These are phyloP conservation scores for Podarcis siculus DNA, from an alignment of 2,797 vertebrate species.

Conservation along the genomic window DNA sequence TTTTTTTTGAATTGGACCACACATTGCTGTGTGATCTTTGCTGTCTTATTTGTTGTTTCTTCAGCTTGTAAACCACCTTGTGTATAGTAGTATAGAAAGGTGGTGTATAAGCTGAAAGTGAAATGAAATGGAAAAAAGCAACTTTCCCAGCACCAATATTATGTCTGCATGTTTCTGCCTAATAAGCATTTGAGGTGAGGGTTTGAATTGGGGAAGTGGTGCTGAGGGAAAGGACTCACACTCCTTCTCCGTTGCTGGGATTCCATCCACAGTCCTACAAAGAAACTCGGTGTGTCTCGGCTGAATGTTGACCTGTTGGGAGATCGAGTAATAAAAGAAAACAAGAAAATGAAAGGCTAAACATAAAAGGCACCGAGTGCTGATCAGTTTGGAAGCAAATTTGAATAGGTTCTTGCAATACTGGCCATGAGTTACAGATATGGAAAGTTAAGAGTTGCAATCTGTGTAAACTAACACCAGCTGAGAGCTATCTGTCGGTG, in stretches of 20 bases:
- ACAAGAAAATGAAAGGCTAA: not conserved
- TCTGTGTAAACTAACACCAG: not conserved
- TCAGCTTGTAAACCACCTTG: too few species aligned
- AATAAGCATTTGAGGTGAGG: not conserved
- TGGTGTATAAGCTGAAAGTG: not conserved
- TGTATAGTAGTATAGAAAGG: too few species aligned
- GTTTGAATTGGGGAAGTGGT: not conserved
- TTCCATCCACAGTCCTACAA: not conserved
- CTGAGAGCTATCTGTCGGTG: constrained; percentile 19
- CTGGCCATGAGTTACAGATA: constrained; percentile 24
- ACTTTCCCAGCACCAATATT: not conserved
- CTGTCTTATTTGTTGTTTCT: too few species aligned
- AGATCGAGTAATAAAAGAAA: not conserved
- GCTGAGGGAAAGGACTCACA: not conserved
- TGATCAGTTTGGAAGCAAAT: not conserved
- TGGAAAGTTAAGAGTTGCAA: constrained; percentile 40
- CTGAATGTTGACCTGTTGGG: too few species aligned
- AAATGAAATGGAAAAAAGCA: too few species aligned
- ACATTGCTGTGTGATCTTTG: too few species aligned
- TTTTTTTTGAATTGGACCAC: too few species aligned
- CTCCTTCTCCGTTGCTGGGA: not conserved
- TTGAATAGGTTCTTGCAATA: not conserved
- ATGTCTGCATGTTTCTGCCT: not conserved
- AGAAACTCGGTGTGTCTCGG: not conserved
- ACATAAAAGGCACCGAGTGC: not conserved